Evolutionary conservation across 92 coral and sea anemone species (phyloP), one percentile per base, ranked within the genome.

Genomic region (Micromussa lordhowensis): DNA sequence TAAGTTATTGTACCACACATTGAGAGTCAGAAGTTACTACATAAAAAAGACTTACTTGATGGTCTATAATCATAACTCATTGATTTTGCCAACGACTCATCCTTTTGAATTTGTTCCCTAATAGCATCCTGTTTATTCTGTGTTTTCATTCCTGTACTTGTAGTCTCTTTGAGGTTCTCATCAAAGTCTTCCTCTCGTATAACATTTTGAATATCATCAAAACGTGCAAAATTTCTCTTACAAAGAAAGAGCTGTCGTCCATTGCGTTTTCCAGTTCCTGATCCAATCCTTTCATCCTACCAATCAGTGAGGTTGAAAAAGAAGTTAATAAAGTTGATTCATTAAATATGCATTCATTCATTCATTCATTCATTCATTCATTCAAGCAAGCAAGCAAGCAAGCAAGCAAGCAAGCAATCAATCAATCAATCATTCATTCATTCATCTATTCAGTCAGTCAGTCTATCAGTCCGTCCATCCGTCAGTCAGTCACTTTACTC

Each of bases 221-320:
- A 93, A 7, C 15, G 0, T 44, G 96, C 98, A 95, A 35, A 68
- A 58, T 78, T 92, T 49, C 55, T 84, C 64, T 89, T 81, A 78
- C 95, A 89, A 12, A 57, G 70, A 87, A 95, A 93, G 66, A 81
- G 63, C 36, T 91, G 95, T 57, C 51, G 72, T 6, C 92, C 88
- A 38, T 80, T 13, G 68, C 68, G 89, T n/a, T 72, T 40, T 1
- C 98, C 98, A 82, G 91, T 92, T 51, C 98, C 96, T 64, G 10
- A 22, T 15, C 98, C 98, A 14, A 1, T 0, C 17, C 82, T 81
- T 13, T 83, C 58, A 51, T 90, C 95, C 98, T 96, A 89, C n/a
- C n/a, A n/a, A n/a, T n/a, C n/a, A n/a, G n/a, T n/a, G n/a, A n/a
- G n/a, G n/a, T n/a, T n/a, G n/a, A n/a, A n/a, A n/a, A 72, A 16